phyloP scores from a whole-genome alignment of 2,113 vertebrate genomes.

The Neotoma lepida region DNA sequence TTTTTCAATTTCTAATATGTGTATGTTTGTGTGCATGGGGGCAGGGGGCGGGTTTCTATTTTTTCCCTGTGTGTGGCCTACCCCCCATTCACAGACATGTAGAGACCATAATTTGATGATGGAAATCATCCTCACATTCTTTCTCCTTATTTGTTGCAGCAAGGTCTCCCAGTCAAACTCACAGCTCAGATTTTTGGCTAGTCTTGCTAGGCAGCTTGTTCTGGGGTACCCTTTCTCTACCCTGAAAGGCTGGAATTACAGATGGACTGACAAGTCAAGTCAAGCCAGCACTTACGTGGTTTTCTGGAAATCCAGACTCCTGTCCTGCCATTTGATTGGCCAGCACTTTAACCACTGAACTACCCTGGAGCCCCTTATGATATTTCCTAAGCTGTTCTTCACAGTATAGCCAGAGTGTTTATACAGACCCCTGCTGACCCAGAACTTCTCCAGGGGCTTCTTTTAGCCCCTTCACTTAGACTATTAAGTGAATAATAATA shows the following conservation, averaged over 20 bases:
- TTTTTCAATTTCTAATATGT: neutral
- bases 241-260: neutral
- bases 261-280: no score
- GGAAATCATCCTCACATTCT: neutral
- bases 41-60: neutral
- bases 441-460: neutral
- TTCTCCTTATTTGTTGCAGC: neutral
- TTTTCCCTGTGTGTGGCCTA: neutral
- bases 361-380: no score
- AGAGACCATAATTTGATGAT: neutral
- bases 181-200: neutral
- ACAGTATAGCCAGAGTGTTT: neutral
- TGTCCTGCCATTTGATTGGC: neutral
- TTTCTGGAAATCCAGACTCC: no score
- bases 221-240: neutral
- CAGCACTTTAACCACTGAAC: neutral
- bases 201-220: neutral
- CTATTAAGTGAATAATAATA: no score
- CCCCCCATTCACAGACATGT: no score
- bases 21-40: neutral
- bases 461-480: neutral
- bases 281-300: neutral
- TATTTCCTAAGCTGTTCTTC: neutral
- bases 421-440: neutral
- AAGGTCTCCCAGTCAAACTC: neutral